phyloP scores from a whole-genome alignment of 2,113 vertebrate genomes.

The Etia nguti region DNA sequence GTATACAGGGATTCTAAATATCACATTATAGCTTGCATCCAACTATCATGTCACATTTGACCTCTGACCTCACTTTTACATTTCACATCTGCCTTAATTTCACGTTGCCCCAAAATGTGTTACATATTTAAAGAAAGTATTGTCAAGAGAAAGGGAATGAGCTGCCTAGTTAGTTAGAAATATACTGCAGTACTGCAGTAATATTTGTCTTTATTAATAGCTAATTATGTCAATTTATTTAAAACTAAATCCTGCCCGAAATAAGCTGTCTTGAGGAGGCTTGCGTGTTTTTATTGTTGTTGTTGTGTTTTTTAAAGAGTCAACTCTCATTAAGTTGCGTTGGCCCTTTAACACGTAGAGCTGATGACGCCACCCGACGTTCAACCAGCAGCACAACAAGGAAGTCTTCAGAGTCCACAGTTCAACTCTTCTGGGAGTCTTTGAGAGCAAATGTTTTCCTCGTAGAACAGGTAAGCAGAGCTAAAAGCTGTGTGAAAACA shows the following conservation, averaged over 20 bases:
- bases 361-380: neutral
- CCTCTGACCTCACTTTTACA: neutral
- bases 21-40: neutral
- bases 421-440: neutral
- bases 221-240: neutral
- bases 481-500: neutral
- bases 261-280: neutral
- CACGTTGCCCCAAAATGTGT: neutral
- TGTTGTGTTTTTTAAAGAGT: too few species aligned
- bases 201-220: neutral
- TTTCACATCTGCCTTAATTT: neutral
- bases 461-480: constrained; percentile 31
- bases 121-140: neutral
- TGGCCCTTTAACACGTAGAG: neutral
- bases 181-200: neutral
- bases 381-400: constrained; percentile 21
- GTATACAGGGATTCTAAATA: neutral
- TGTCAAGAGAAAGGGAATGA: neutral
- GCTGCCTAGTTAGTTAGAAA: neutral
- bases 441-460: neutral
- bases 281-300: too few species aligned
- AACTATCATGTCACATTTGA: neutral
- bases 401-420: neutral
- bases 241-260: neutral
- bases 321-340: neutral